phyloP scores from a whole-genome alignment of 2,888 invertebrate genomes.

The Philhelius pedissequus region DNA sequence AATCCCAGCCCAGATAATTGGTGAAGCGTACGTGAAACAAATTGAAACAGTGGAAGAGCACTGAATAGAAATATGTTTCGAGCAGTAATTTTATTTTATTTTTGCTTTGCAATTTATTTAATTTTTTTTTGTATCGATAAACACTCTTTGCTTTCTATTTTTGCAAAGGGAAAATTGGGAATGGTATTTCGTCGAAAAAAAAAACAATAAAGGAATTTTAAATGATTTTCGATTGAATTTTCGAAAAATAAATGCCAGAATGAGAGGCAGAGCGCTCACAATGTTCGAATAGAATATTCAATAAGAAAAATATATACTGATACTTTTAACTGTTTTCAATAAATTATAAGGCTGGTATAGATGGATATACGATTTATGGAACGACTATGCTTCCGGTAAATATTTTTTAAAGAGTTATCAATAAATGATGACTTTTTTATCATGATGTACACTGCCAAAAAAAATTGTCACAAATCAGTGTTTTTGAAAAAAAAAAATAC shows the following conservation, averaged over 20 bases:
- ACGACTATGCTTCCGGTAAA: constrained; percentile 5
- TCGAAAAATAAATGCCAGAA: not conserved
- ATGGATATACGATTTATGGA: constrained; percentile 5
- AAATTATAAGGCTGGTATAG: not conserved
- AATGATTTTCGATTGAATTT: constrained; percentile 53
- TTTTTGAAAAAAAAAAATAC: too few relatives aligned
- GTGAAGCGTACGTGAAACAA: constrained; percentile 56
- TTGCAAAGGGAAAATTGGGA: not conserved
- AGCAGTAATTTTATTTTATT: not conserved
- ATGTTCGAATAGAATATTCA: constrained; percentile 14
- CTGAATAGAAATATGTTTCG: constrained; percentile 10
- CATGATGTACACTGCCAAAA: not conserved
- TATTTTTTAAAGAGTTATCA: not conserved
- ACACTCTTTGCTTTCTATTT: constrained; percentile 6
- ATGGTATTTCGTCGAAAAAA: not conserved
- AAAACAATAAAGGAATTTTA: constrained; percentile 46
- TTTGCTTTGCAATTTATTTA: not conserved
- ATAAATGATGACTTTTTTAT: not conserved
- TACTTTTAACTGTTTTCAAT: constrained; percentile 16
- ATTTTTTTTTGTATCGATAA: not conserved
- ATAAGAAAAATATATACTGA: not conserved
- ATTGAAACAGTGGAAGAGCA: constrained; percentile 11
- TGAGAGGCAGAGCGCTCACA: not conserved
- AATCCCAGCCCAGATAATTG: constrained; percentile 49
- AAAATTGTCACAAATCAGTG: too few relatives aligned